Evolutionary conservation across 2,888 invertebrate genomes (phyloP).

Genomic region (Dynastes hyllus): DNA sequence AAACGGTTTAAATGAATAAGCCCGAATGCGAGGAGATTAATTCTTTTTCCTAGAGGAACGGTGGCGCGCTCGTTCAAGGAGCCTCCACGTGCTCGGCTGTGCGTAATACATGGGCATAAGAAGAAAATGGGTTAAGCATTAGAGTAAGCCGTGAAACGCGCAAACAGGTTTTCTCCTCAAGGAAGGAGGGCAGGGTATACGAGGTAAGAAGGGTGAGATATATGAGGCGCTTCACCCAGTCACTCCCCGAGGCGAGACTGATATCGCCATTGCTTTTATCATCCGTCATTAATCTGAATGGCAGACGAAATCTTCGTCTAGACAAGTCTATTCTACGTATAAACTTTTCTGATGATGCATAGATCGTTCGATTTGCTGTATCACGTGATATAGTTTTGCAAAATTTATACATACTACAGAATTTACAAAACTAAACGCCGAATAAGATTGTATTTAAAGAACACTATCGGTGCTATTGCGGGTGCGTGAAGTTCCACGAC

Average conservation of each 20-base stretch:
- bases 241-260: conserved; percentile 49
- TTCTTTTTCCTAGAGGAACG: conserved; percentile 37
- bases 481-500: too few species aligned
- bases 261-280: conserved; percentile 66
- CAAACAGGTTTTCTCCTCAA: conserved; percentile 63
- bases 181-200: conserved; percentile 17
- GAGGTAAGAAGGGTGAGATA: background rate
- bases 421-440: too few species aligned
- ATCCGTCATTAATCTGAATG: conserved; percentile 64
- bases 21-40: conserved; percentile 35
- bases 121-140: conserved; percentile 61
- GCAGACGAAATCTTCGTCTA: conserved; percentile 57
- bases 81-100: conserved; percentile 16
- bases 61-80: conserved; percentile 1
- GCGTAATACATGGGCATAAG: conserved; percentile 28
- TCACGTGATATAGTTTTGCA: too few species aligned
- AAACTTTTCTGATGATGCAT: conserved; percentile 49
- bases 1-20: conserved; percentile 41
- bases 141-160: conserved; percentile 46
- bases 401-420: too few species aligned
- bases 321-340: conserved; percentile 59
- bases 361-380: background rate
- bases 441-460: too few species aligned
- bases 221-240: background rate
- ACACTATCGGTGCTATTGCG: too few species aligned